A percentile compares a stretch with the other conserved stretches of the same genome.
phyloP scores from a whole-genome alignment of 2,888 invertebrate genomes.

The Nebria salina region DNA sequence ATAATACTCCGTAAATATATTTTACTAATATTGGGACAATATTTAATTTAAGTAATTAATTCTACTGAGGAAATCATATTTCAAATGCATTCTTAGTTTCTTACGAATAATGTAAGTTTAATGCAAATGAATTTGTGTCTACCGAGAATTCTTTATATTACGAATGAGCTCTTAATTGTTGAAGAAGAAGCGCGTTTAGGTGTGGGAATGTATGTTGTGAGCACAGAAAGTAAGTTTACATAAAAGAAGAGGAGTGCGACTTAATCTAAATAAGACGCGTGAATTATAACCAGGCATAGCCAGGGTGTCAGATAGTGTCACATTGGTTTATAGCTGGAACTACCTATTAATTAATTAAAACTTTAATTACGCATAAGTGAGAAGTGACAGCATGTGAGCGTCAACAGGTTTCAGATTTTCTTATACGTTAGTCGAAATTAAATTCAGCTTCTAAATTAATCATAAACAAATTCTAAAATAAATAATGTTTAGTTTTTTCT shows the following conservation, averaged over 20 bases:
- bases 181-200: no score
- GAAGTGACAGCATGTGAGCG: slow-evolving; percentile 36
- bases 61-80: slow-evolving; percentile 30
- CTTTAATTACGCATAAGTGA: slow-evolving; percentile 54
- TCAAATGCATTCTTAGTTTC: slow-evolving; percentile 33
- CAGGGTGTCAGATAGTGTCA: slow-evolving; percentile 56
- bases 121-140: slow-evolving; percentile 38
- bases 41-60: not conserved
- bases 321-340: slow-evolving; percentile 57
- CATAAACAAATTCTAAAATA: not conserved
- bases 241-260: not conserved
- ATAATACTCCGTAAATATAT: no score
- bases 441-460: not conserved
- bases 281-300: slow-evolving; percentile 8
- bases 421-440: no score
- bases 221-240: not conserved
- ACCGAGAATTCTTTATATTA: slow-evolving; percentile 26
- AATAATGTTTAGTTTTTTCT: not conserved
- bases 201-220: not conserved
- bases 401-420: no score
- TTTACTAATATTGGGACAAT: not conserved
- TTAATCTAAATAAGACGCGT: slow-evolving; percentile 30
- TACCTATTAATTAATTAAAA: slow-evolving; percentile 58
- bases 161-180: slow-evolving; percentile 11
- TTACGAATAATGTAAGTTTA: slow-evolving; percentile 28